phyloP scores from a whole-genome alignment of 2,888 invertebrate species.

The Volucella inflata region DNA sequence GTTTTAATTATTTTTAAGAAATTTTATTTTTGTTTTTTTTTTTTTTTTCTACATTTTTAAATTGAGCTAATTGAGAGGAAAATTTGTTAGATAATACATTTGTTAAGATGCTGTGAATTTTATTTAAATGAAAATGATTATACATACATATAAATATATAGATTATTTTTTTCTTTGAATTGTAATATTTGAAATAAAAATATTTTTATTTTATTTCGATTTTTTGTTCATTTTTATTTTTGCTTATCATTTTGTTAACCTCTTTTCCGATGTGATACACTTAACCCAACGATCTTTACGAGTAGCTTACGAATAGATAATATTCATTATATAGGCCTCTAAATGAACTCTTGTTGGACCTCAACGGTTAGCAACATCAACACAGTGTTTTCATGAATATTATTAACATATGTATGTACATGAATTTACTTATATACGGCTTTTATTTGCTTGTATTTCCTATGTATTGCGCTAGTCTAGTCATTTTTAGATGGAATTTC shows the following conservation, averaged over 20 bases:
- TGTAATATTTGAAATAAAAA: slow-evolving; percentile 61
- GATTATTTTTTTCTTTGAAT: slow-evolving; percentile 53
- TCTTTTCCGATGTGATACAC: neutral
- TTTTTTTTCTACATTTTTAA: slow-evolving; percentile 13
- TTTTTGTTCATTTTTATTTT: slow-evolving; percentile 24
- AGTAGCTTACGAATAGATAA: no score
- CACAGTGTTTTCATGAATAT: no score
- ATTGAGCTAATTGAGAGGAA: slow-evolving; percentile 30
- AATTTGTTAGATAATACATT: slow-evolving; percentile 60
- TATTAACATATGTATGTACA: no score
- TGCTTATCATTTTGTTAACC: slow-evolving; percentile 1
- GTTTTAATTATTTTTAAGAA: slow-evolving; percentile 37
- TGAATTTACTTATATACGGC: no score
- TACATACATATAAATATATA: slow-evolving; percentile 35
- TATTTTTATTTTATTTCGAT: slow-evolving; percentile 55
- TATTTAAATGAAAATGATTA: slow-evolving; percentile 55
- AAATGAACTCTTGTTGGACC: no score
- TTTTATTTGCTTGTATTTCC: no score
- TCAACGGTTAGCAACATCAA: no score
- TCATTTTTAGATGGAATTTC: no score
- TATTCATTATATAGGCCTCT: no score
- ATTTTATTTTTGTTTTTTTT: slow-evolving; percentile 39
- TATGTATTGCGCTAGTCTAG: no score
- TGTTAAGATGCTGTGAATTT: slow-evolving; percentile 75
- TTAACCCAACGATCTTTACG: no score